phyloP scores from a whole-genome alignment of 2,888 invertebrate species.

The Pristionchus exspectatus region DNA sequence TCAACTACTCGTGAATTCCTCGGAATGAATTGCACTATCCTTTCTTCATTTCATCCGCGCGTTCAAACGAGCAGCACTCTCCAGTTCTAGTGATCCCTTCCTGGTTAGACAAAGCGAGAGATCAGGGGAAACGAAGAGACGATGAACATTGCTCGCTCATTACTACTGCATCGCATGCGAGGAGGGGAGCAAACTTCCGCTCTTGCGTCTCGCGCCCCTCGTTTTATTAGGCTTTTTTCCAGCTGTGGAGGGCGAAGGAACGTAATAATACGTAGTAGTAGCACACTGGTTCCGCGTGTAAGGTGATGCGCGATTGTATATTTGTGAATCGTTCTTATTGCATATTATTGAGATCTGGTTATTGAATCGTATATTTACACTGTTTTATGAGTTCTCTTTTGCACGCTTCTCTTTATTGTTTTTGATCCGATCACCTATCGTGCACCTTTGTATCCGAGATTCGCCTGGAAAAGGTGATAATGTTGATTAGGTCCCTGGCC shows the following conservation, averaged over 20 bases:
- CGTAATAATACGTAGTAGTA: slow-evolving; percentile 20
- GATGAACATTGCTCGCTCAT: not conserved
- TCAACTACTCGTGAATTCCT: slow-evolving; percentile 8
- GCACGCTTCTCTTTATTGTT: too few species aligned
- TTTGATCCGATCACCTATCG: not conserved
- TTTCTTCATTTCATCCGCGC: not conserved
- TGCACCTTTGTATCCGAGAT: not conserved
- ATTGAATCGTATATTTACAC: too few species aligned
- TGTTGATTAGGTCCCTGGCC: not conserved
- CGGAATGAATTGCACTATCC: slow-evolving; percentile 15
- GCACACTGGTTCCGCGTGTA: not conserved
- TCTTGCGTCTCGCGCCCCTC: not conserved
- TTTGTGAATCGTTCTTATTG: not conserved
- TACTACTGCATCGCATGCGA: slow-evolving; percentile 2
- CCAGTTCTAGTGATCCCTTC: not conserved
- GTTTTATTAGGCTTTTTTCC: slow-evolving; percentile 30
- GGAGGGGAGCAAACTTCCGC: not conserved
- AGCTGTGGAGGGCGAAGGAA: not conserved
- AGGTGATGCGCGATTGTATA: not conserved
- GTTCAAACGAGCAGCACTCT: slow-evolving; percentile 1
- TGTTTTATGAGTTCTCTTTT: too few species aligned
- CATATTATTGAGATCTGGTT: too few species aligned
- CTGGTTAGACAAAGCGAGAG: not conserved
- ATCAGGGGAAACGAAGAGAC: not conserved
- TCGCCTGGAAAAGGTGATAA: not conserved